Evolutionary conservation across 1,140 invertebrate species (phyloP), one percentile per base, ranked within the genome.

Genomic region (Heliconius eleuchia): DNA sequence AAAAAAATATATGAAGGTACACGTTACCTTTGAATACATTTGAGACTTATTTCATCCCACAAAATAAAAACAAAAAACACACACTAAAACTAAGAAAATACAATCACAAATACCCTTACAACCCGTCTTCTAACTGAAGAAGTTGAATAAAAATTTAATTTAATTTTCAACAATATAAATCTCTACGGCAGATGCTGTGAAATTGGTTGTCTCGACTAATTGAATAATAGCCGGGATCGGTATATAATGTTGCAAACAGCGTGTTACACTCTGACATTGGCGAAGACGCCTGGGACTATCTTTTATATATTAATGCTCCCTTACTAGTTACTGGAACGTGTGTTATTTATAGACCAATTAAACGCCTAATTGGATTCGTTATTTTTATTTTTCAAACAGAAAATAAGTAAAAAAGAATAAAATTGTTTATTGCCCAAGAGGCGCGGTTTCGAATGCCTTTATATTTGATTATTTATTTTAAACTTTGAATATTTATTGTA

Each of bases 91-190:
- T 11, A 66, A 27, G 5, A 1, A 6, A 37, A 37, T 37, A 37
- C 34, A 37, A 13, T 27, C 8, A 4, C n/a, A 30, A 30, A 66
- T 16, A 66, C 16, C 60, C 9, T 19, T 19, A 37, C 37, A 27
- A 37, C 6, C 30, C 16, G 19, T 37, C 16, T 37, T 7, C 70
- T 4, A 66, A 66, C 55, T 27, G 4, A 66, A 13, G 5, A 66
- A 73, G 27, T 39, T 73, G 11, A 30, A 55, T 55, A 18, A 72
- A 78, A 74, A 78, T 80, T 80, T 74, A 74, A 78, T 80, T 80
- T 74, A 80, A 80, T 80, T 80, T 76, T 30, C 52, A 73, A 46
- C 74, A 76, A 79, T 72, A 80, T 80, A 80, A 76, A 80, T 80
- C 74, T 80, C 34, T 50, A 76, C 70, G 70, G 74, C 78, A 80